Evolutionary conservation across 2,113 vertebrate genomes (phyloP).

Genomic region (Sander lucioperca): DNA sequence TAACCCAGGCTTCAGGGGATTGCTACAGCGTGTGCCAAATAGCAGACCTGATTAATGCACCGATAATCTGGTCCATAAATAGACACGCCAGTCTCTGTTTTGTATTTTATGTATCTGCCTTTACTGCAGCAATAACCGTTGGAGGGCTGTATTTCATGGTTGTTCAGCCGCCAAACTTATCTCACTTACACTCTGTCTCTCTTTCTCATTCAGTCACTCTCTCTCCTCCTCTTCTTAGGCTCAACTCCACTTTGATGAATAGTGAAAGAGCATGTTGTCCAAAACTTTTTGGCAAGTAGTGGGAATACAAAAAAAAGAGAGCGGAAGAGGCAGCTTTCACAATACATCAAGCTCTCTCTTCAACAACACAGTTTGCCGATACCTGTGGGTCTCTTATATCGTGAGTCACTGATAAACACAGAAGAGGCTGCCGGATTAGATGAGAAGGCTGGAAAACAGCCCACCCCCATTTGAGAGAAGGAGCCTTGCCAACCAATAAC

Average conservation of each 20-base stretch:
- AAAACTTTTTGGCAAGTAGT: slow-evolving; percentile 73
- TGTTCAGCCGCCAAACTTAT: slow-evolving; percentile 75
- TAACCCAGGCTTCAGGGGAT: slow-evolving; percentile 53
- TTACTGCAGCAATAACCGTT: slow-evolving; percentile 84
- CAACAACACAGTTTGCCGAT: slow-evolving; percentile 45
- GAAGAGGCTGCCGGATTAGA: slow-evolving; percentile 50
- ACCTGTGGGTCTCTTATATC: slow-evolving; percentile 58
- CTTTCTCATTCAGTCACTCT: slow-evolving; percentile 33
- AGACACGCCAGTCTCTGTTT: slow-evolving; percentile 82
- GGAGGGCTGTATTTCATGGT: slow-evolving; percentile 80
- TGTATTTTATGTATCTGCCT: slow-evolving; percentile 85
- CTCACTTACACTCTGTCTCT: slow-evolving; percentile 65
- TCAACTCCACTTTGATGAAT: slow-evolving; percentile 73
- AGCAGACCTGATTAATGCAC: slow-evolving; percentile 82
- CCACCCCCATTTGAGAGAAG: slow-evolving; percentile 50
- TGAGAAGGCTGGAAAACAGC: slow-evolving; percentile 49
- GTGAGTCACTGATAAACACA: slow-evolving; percentile 60
- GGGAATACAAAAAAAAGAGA: slow-evolving; percentile 60
- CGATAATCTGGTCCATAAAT: slow-evolving; percentile 86
- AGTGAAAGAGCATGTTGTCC: slow-evolving; percentile 67
- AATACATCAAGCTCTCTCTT: slow-evolving; percentile 59
- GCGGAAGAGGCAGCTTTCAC: slow-evolving; percentile 64
- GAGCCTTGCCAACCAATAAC: slow-evolving; percentile 71
- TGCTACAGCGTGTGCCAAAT: slow-evolving; percentile 69
- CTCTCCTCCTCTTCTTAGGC: slow-evolving; percentile 45